Percentiles rank a stretch among this genome's conserved stretches.
Conservation (phyloP, 2,888 invertebrate genomes). For the Cecidostiba fungosa region DNA sequence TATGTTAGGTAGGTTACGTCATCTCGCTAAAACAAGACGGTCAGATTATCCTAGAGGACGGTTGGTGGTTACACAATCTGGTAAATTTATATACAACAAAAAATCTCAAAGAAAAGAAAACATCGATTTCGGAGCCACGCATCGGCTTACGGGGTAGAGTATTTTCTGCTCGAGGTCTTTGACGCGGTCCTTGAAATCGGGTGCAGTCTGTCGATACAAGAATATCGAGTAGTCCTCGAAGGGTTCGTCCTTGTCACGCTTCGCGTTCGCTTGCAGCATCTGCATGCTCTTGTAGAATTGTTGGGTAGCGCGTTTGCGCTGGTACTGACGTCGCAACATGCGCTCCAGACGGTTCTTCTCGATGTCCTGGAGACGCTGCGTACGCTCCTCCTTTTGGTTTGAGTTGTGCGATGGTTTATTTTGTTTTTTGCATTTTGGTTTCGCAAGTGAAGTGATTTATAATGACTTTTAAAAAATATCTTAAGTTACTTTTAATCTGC, state of each 20-base stretch:
- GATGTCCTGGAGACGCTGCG: constrained; percentile 88
- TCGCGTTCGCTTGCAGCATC: constrained; percentile 90
- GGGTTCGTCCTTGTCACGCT: constrained; percentile 84
- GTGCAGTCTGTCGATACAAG: constrained; percentile 92
- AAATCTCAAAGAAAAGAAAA: not conserved
- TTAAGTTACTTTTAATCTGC: not conserved
- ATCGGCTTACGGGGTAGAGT: constrained; percentile 86
- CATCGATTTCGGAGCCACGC: constrained; percentile 8
- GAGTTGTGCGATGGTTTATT: constrained; percentile 1
- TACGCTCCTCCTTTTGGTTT: constrained; percentile 85
- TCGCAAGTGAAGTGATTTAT: not conserved
- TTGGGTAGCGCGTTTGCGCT: constrained; percentile 89
- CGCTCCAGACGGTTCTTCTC: constrained; percentile 86
- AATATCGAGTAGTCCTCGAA: constrained; percentile 93
- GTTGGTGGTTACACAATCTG: not conserved
- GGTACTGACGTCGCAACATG: constrained; percentile 84
- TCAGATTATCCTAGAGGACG: not conserved
- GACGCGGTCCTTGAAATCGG: constrained; percentile 91
- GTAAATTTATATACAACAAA: not conserved
- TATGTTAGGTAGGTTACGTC: not conserved
- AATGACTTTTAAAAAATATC: not conserved
- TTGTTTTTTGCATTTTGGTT: not conserved
- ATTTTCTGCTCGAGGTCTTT: constrained; percentile 90
- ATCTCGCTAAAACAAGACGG: not conserved
- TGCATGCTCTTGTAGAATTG: constrained; percentile 93